Percentiles rank a stretch among this genome's conserved stretches.
Evolutionary conservation across 2,113 vertebrate species (phyloP).

Genomic region (Sceloporus undulatus): DNA sequence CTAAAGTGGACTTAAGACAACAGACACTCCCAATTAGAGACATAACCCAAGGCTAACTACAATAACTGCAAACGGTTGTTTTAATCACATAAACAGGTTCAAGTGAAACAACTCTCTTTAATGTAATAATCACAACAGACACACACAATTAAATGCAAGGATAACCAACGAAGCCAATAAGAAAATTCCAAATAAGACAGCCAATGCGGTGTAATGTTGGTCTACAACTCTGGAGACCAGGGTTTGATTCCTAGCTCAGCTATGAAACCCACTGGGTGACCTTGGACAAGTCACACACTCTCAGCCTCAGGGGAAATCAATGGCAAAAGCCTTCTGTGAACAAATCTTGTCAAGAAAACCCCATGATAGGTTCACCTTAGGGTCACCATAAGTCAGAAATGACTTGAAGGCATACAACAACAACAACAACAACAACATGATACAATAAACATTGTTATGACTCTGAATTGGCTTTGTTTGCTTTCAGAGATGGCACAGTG

Average conservation of each 20-base stretch:
- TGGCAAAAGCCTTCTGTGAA: no score
- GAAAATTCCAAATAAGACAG: not conserved
- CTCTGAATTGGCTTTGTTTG: not conserved
- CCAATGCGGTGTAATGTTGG: no score
- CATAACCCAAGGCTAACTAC: not conserved
- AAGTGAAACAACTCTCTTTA: not conserved
- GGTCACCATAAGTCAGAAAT: no score
- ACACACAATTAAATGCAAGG: not conserved
- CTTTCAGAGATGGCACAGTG: not conserved
- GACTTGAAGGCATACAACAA: no score
- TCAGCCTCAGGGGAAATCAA: no score
- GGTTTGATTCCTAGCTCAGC: no score
- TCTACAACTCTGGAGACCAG: no score
- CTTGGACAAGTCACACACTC: no score
- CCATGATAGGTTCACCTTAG: no score
- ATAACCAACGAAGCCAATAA: not conserved
- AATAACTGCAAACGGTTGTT: not conserved
- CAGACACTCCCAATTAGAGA: not conserved
- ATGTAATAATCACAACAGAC: not conserved
- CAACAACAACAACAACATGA: no score
- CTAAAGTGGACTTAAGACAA: not conserved
- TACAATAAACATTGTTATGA: not conserved
- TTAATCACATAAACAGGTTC: slow-evolving; percentile 18
- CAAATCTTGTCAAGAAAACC: no score
- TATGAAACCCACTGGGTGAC: no score